Evolutionary conservation across 2,797 vertebrate species (phyloP), one percentile per base, ranked within the genome.

Genomic region (Echiichthys vipera): DNA sequence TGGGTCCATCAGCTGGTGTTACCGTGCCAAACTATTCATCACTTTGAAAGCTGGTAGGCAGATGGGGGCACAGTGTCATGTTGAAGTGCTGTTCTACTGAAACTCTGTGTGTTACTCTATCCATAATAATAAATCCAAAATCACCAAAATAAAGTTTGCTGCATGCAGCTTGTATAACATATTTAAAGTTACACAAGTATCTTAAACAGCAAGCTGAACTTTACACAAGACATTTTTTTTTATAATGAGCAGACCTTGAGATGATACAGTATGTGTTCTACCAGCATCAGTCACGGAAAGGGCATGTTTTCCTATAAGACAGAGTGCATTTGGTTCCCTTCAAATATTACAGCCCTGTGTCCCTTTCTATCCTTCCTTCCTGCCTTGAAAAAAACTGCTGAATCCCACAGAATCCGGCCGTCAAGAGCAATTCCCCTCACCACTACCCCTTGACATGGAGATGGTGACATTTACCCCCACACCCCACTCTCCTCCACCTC

Each of bases 1-100:
- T 93, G 93, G 94, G 93, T 95, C 95, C 94, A 96, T 96, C 94
- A 95, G 91, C 93, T 81, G 94, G 91, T 94, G 93, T 94, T 94
- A 94, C 91, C 81, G 90, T 78, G 91, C 93, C 87, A 93, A 90
- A 90, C 75, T 95, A 93, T 95, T 95, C 93, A 95, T 96, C 95
- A 94, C 93, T 81, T 22, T 39, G 25, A 87, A 88, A 90, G 93
- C 92, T 88, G 92, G 88, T 66, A 56, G 93, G 92, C 92, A 67
- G 66, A 78, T 92, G 94, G 92, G 96, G 94, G 95, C 94, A 89
- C 46, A 91, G 91, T 92, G 92, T 74, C 89, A 78, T 93, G 25
- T 32, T 46, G 36, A 69, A 78, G 49, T 85, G 69, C 42, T 58
- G 47, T 77, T 58, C 15, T 25, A 13, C 10, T 42, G 32, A 65